Evolutionary conservation across 2,888 invertebrate species (phyloP).

Genomic region (Pilophorus perplexus): DNA sequence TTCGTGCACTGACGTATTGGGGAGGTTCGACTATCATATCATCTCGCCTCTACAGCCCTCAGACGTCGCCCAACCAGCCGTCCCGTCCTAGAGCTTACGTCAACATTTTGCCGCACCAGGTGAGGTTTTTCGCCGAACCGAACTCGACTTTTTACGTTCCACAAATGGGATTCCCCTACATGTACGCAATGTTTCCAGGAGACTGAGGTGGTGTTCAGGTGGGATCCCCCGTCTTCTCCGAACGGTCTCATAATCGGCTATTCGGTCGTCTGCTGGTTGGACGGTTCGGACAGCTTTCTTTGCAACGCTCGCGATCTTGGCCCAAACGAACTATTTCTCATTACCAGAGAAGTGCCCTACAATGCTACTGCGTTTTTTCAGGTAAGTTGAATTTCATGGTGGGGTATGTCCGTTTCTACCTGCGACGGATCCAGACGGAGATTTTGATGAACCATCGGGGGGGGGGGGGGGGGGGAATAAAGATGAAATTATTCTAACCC

Average conservation of each 20-base stretch:
- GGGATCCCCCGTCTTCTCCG: conserved; percentile 70
- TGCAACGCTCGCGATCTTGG: conserved; percentile 53
- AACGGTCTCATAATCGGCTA: conserved; percentile 77
- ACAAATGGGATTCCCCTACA: no score
- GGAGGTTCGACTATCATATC: conserved; percentile 67
- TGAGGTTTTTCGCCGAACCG: no score
- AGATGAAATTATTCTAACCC: no score
- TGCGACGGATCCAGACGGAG: not conserved
- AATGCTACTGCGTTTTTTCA: conserved; percentile 68
- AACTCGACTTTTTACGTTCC: no score
- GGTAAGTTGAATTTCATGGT: conserved; percentile 53
- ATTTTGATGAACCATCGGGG: not conserved
- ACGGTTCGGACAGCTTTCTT: conserved; percentile 55
- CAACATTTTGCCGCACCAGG: conserved; percentile 47
- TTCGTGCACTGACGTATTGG: conserved; percentile 84
- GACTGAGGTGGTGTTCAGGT: conserved; percentile 69
- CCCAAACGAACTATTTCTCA: conserved; percentile 59
- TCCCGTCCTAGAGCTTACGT: conserved; percentile 68
- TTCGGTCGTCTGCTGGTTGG: conserved; percentile 66
- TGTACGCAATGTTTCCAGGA: no score
- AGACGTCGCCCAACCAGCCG: conserved; percentile 76
- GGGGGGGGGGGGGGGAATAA: no score
- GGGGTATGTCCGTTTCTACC: not conserved
- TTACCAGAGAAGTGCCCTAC: conserved; percentile 58
- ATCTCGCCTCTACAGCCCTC: conserved; percentile 69